Evolutionary conservation across 2,888 invertebrate genomes (phyloP).

Genomic region (Sphaerophoria taeniata): DNA sequence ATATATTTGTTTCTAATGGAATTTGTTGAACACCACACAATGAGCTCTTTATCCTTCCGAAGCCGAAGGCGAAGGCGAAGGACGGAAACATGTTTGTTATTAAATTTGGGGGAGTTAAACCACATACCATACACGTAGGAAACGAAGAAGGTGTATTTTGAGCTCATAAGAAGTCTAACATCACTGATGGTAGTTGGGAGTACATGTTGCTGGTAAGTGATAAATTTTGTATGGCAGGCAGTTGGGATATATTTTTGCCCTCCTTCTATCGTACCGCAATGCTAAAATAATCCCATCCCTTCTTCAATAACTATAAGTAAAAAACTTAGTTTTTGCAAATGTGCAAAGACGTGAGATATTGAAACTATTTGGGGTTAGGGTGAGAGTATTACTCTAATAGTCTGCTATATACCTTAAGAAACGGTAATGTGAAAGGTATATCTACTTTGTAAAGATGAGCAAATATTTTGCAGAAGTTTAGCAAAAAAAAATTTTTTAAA

Average conservation of each 20-base stretch:
- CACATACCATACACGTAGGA: constrained; percentile 48
- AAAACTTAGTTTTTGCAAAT: constrained; percentile 65
- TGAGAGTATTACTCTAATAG: constrained; percentile 30
- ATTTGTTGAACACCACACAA: constrained; percentile 71
- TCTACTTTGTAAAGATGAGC: no score
- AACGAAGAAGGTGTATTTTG: constrained; percentile 13
- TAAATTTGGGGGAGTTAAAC: constrained; percentile 70
- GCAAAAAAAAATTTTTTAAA: no score
- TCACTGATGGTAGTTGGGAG: background rate
- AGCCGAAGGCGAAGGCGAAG: no score
- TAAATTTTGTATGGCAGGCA: constrained; percentile 6
- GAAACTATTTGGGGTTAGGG: constrained; percentile 50
- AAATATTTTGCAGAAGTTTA: no score
- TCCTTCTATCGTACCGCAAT: constrained; percentile 1
- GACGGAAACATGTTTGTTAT: constrained; percentile 69
- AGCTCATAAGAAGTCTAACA: background rate
- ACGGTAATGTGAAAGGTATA: no score
- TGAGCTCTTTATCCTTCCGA: constrained; percentile 65
- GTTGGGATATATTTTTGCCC: background rate
- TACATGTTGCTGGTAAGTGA: constrained; percentile 43
- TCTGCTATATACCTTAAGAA: background rate
- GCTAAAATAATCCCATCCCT: constrained; percentile 9
- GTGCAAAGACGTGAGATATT: constrained; percentile 70
- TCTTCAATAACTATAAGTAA: constrained; percentile 35
- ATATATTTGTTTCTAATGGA: constrained; percentile 72